Evolutionary conservation across 2,113 vertebrate species (phyloP).

Genomic region (Globicephala melas): DNA sequence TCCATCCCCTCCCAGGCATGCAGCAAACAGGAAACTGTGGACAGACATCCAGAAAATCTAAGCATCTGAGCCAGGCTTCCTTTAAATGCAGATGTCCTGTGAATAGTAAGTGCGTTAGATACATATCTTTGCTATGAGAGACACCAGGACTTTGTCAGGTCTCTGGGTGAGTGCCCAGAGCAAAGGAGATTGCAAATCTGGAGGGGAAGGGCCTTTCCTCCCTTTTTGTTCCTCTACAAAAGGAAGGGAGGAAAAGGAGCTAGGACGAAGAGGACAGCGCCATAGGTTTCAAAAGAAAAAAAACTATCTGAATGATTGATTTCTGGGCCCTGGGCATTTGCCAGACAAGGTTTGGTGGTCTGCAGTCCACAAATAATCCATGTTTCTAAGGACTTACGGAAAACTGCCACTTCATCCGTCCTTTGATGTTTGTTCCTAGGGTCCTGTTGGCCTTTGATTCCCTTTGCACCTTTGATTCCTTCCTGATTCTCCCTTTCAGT

Average conservation of each 20-base stretch:
- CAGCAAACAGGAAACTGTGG: background rate
- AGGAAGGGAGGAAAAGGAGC: background rate
- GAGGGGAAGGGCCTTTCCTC: no score
- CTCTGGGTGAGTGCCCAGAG: background rate
- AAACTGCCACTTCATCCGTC: background rate
- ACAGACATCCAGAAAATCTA: background rate
- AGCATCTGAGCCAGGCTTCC: background rate
- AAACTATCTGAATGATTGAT: background rate
- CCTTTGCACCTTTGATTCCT: background rate
- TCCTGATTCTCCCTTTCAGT: background rate
- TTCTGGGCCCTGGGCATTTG: background rate
- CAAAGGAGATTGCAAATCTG: background rate
- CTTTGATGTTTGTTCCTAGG: background rate
- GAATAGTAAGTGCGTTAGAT: background rate
- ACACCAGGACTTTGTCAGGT: background rate
- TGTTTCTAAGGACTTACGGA: background rate
- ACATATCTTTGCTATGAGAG: background rate
- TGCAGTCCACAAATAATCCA: rapidly evolving
- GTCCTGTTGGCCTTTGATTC: background rate
- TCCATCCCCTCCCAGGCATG: background rate
- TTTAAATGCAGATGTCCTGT: background rate
- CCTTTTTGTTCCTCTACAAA: background rate
- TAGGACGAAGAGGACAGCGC: background rate
- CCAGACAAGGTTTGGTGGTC: background rate
- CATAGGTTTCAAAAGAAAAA: background rate